Conservation (phyloP, 2,113 vertebrate species). For the Edolisoma coerulescens region DNA sequence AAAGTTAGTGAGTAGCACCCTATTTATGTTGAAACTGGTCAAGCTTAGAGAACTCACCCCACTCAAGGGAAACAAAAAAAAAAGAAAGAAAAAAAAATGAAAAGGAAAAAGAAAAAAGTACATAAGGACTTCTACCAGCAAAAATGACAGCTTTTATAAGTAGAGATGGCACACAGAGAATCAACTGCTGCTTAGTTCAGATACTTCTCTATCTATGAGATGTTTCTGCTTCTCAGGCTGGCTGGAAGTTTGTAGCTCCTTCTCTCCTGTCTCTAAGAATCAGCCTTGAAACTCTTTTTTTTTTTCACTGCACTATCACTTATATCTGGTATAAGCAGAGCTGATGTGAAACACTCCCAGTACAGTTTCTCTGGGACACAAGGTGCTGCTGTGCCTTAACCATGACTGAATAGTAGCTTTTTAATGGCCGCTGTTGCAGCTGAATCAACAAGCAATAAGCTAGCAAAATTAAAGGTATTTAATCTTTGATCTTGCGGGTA, state of each 20-base stretch:
- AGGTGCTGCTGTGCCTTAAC: neutral
- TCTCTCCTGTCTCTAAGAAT: neutral
- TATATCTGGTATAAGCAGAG: neutral
- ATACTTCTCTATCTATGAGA: neutral
- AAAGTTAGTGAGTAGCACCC: neutral
- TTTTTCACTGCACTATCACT: neutral
- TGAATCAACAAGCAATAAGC: conserved; percentile 39
- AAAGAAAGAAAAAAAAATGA: neutral
- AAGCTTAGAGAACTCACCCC: neutral
- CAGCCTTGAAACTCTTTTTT: neutral
- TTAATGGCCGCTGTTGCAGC: neutral
- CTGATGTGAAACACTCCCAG: neutral
- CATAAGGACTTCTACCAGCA: neutral
- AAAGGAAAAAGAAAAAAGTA: neutral
- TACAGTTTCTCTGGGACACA: neutral
- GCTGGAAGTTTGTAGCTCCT: neutral
- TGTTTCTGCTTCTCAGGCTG: neutral
- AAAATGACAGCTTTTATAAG: neutral
- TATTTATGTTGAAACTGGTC: neutral
- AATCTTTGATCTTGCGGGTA: neutral
- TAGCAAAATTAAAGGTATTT: conserved; percentile 17
- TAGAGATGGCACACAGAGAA: neutral
- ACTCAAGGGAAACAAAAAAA: neutral
- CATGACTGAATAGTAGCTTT: neutral
- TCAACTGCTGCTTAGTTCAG: neutral